Base-by-base conservation (phyloP, 2,888 invertebrate species). In the Cheilosia soror region DNA sequence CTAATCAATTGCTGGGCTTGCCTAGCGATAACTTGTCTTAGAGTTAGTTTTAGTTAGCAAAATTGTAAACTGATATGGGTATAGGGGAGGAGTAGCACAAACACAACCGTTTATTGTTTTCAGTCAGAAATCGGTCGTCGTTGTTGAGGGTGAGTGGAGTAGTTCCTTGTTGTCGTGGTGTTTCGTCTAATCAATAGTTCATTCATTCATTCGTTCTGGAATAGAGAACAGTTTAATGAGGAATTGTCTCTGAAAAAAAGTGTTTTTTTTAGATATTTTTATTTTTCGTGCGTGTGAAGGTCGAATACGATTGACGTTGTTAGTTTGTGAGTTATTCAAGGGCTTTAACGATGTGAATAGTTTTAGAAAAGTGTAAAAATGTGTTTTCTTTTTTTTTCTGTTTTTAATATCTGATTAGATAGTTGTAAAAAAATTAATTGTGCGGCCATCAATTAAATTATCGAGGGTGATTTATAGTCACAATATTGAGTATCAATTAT, bases 121-220 rank as follows among this genome's bases (percentile, higher is more conserved):
- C 65, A 75, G 73, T 75, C 37, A 4, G 33, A 55, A 47, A 55
- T 47, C 37, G 33, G 53, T 65, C 51, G 53, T 47, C 51, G 44
- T 73, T 55, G 44, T 20, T 55, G 37, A 5, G 63, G 62, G 44
- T 55, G 62, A 55, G 51, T 72, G 2, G 20, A n/a, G 33, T 31
- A 15, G 15, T n/a, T 49, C 27, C 11, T 42, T 37, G 15, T 20
- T 27, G 60, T 44, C 31, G 49, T 40, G 25, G 5, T 2, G 27
- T 15, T 33, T 31, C 37, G 5, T 31, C 40, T 62, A 31, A 72
- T 60, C 60, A 11, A 65, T 75, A 53, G 25, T 53, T 72, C 33
- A 62, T 42, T 62, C 42, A 62, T 31, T 62, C 51, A 62, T 51
- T 37, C 11, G 7, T 55, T 15, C 20, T 20, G 20, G 51, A 29